Evolutionary conservation across 2,113 vertebrate genomes (phyloP).

Genomic region (Condylura cristata): DNA sequence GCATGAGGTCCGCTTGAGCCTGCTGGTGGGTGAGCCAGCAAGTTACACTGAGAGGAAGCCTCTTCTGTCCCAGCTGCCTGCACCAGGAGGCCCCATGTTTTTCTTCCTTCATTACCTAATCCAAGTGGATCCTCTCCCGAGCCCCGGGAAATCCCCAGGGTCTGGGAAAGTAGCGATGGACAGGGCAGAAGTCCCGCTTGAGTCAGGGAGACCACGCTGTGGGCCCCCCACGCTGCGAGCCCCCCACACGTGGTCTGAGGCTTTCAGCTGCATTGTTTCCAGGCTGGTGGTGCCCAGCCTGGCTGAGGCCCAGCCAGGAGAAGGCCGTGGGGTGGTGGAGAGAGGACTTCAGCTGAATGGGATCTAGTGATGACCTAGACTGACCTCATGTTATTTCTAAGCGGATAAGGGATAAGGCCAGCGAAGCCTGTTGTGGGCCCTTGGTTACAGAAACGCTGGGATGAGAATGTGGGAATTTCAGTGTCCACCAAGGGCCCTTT

Average conservation of each 20-base stretch:
- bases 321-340: too few relatives aligned
- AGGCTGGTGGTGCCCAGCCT: not conserved
- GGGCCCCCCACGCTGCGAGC: too few relatives aligned
- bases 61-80: not conserved
- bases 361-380: not conserved
- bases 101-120: not conserved
- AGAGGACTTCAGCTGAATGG: too few relatives aligned
- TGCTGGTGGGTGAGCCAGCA: not conserved
- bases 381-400: not conserved
- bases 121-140: not conserved
- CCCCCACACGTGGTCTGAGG: not conserved
- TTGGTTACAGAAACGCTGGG: not conserved
- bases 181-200: not conserved
- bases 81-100: fast-evolving
- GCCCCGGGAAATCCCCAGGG: not conserved
- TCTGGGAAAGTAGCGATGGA: not conserved
- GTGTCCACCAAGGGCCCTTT: not conserved
- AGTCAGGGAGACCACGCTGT: not conserved
- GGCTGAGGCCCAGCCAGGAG: too few relatives aligned
- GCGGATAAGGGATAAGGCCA: not conserved
- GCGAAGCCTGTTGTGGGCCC: not conserved
- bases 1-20: not conserved
- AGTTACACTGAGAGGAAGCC: not conserved
- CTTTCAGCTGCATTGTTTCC: not conserved
- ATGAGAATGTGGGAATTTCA: too few relatives aligned